These are phyloP conservation scores for Cydia splendana DNA, from an alignment of 1,140 invertebrate species.

Conservation along the genomic window DNA sequence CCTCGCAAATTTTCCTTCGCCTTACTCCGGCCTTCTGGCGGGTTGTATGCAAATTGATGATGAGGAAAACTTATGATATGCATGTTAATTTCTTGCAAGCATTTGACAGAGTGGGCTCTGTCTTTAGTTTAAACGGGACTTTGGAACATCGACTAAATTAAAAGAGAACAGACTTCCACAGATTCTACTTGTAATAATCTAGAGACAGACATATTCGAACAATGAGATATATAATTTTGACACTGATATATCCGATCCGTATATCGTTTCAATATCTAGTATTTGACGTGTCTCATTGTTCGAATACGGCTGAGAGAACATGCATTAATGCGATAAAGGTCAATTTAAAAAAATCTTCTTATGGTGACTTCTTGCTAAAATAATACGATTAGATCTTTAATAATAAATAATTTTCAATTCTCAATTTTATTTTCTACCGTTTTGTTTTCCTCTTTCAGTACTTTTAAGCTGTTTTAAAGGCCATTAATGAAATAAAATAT, in stretches of 20 bases:
- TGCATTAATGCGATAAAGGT: too few species aligned
- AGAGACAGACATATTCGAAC: too few species aligned
- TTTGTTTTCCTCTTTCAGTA: not conserved
- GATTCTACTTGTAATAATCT: too few species aligned
- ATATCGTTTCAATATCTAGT: too few species aligned
- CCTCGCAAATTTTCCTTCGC: conserved; percentile 15
- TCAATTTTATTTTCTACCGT: not conserved
- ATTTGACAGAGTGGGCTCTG: not conserved
- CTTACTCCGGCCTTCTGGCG: not conserved
- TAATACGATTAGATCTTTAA: too few species aligned
- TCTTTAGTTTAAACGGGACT: not conserved
- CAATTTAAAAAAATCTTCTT: too few species aligned
- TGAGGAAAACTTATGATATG: conserved; percentile 24
- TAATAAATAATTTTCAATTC: not conserved
- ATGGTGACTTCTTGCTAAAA: too few species aligned
- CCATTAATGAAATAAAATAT: conserved; percentile 23
- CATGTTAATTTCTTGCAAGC: conserved; percentile 20
- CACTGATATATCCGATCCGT: too few species aligned
- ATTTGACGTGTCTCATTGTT: too few species aligned
- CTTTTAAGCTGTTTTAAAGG: not conserved
- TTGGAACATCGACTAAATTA: not conserved
- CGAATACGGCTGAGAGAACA: too few species aligned
- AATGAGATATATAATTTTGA: too few species aligned
- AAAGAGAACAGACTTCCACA: too few species aligned
- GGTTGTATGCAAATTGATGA: conserved; percentile 12